Evolutionary conservation across 2,888 invertebrate species (phyloP), one percentile per base, ranked within the genome.

Genomic region (Chrysomela aeneicollis): DNA sequence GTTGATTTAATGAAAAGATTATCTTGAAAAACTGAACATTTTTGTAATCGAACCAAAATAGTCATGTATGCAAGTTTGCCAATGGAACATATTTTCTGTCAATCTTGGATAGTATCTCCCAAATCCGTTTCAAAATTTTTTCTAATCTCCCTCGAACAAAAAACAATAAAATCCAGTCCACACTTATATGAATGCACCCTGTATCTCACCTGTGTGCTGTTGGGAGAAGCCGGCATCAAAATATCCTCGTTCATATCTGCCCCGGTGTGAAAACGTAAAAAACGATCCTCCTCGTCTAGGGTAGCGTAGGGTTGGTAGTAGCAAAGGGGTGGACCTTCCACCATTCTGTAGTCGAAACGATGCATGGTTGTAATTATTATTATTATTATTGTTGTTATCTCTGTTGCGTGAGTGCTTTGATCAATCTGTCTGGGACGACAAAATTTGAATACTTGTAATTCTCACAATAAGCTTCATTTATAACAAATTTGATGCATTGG

Each of bases 311-410:
- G 64, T 54, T 71, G 71, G 71, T 77, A 78, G 69, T 82, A 82
- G 47, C 78, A 78, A 54, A 82, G 68, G n/a, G 82, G 81, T 66
- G 78, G 76, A 68, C 73, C 82, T 77, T 79, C 80, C 58, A 82
- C 75, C 78, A 81, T 78, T 67, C 82, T 81, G 70, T 78, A 77
- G 72, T 79, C 75, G 69, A 75, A 78, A 50, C 76, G 62, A 73
- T 76, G 73, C 80, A 81, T 81, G 63, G 49, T 42, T 51, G 18
- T 19, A 0, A 42, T 22, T 12, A 15, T 21, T 21, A 30, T 32
- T 32, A 19, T 12, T 37, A 32, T 50, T 46, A 51, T 10, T 22
- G 26, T 42, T 15, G 1, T 42, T 10, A 52, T 12, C 17, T 8
- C 17, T 17, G 61, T 15, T 17, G 15, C 49, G 53, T 21, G 2